These are phyloP conservation scores for Drosophila miranda DNA, from an alignment of 1,140 invertebrate species.

Conservation along the genomic window DNA sequence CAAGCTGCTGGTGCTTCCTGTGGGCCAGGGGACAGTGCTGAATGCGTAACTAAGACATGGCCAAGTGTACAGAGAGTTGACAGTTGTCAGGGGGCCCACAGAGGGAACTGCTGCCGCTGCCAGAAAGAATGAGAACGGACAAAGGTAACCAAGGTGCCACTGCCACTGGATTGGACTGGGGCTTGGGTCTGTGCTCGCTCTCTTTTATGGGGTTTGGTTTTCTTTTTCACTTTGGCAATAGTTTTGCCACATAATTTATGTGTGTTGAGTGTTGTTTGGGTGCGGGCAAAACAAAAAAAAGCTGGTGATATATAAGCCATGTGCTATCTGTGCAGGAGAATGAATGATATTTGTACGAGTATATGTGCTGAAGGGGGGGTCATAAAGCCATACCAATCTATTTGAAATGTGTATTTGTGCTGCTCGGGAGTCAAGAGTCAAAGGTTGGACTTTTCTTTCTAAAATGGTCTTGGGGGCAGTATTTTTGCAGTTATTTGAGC, in stretches of 20 bases:
- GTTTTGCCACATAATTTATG: slow-evolving; percentile 49
- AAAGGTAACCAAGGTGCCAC: slow-evolving; percentile 67
- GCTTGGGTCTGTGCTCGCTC: slow-evolving; percentile 4
- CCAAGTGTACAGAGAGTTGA: slow-evolving; percentile 46
- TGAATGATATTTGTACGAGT: too few species aligned
- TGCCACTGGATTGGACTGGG: slow-evolving; percentile 7
- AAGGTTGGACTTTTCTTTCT: too few species aligned
- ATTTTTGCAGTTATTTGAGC: too few species aligned
- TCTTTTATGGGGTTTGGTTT: slow-evolving; percentile 7
- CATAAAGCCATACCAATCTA: too few species aligned
- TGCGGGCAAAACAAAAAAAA: too few species aligned
- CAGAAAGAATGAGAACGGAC: slow-evolving; percentile 47
- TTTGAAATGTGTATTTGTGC: too few species aligned
- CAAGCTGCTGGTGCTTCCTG: slow-evolving; percentile 37
- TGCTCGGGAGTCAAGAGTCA: too few species aligned
- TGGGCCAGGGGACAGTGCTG: slow-evolving; percentile 2
- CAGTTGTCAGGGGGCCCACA: slow-evolving; percentile 37
- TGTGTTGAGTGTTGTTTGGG: slow-evolving; percentile 5
- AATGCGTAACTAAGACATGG: slow-evolving; percentile 40
- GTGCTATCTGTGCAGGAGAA: too few species aligned
- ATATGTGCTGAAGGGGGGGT: too few species aligned
- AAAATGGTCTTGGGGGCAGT: too few species aligned
- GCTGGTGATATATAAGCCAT: too few species aligned
- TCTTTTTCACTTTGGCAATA: slow-evolving; percentile 41
- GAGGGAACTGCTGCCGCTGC: slow-evolving; percentile 18